Percentiles rank a stretch among this genome's conserved stretches.
Conservation (phyloP, 2,888 invertebrate genomes). For the Rugalucina vietnamica region DNA sequence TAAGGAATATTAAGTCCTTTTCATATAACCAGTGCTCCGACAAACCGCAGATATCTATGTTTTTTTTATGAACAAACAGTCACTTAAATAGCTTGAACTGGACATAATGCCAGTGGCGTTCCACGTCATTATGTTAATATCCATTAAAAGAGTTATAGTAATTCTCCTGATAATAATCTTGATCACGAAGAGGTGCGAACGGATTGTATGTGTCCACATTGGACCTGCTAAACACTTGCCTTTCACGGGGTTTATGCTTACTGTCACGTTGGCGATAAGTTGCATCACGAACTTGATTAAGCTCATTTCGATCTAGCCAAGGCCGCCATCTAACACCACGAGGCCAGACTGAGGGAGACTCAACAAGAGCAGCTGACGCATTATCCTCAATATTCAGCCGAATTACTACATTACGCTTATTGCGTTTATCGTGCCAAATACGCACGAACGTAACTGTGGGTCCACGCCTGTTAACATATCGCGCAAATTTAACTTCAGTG, state of each 20-base stretch:
- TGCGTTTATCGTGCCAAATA: not conserved
- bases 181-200: not conserved
- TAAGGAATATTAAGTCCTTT: not conserved
- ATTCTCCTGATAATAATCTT: not conserved
- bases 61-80: not conserved
- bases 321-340: not conserved
- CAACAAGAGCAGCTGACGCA: not conserved
- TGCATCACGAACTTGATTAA: too few relatives aligned
- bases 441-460: not conserved
- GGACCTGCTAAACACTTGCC: not conserved
- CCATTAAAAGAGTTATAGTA: not conserved
- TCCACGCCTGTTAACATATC: not conserved
- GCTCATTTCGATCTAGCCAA: not conserved
- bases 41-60: not conserved
- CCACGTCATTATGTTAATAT: not conserved
- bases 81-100: not conserved
- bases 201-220: not conserved
- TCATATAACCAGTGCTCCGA: slow-evolving; percentile 6
- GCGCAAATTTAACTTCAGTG: not conserved
- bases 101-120: slow-evolving; percentile 10
- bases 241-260: not conserved
- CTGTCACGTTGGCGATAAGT: not conserved
- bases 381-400: not conserved
- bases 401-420: not conserved
- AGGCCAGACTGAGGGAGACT: not conserved